A percentile compares a stretch with the other conserved stretches of the same genome.
Evolutionary conservation across 2,113 vertebrate species (phyloP).

Genomic region (Procapra przewalskii): DNA sequence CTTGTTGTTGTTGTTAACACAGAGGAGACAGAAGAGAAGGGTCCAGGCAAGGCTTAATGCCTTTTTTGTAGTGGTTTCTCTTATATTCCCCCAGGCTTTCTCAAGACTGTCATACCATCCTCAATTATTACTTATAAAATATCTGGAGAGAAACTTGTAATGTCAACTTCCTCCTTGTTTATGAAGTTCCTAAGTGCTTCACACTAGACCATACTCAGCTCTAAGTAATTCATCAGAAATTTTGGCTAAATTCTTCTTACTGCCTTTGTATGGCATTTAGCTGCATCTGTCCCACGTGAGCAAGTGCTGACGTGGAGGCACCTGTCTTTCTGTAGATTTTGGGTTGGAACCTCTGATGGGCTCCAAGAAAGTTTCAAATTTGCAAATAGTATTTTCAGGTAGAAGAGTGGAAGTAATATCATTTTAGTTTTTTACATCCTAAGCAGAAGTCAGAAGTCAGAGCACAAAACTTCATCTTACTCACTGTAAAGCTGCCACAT

Average conservation of each 20-base stretch:
- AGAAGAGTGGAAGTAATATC: neutral
- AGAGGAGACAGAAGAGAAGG: neutral
- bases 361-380: neutral
- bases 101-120: neutral
- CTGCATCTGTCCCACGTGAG: neutral
- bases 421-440: neutral
- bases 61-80: neutral
- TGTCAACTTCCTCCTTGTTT: neutral
- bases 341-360: neutral
- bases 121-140: neutral
- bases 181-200: neutral
- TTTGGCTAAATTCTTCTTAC: neutral
- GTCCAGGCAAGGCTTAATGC: neutral
- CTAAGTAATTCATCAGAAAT: neutral
- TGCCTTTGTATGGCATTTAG: neutral
- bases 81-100: neutral
- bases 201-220: neutral
- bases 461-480: neutral
- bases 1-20: neutral
- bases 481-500: neutral
- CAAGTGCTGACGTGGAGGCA: neutral
- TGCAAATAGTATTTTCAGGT: neutral
- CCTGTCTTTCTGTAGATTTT: neutral
- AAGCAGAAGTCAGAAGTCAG: neutral
- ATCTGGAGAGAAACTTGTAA: neutral